Percentiles rank a stretch among this genome's conserved stretches.
Evolutionary conservation across 2,888 invertebrate genomes (phyloP).

Genomic region (Arge pagana): DNA sequence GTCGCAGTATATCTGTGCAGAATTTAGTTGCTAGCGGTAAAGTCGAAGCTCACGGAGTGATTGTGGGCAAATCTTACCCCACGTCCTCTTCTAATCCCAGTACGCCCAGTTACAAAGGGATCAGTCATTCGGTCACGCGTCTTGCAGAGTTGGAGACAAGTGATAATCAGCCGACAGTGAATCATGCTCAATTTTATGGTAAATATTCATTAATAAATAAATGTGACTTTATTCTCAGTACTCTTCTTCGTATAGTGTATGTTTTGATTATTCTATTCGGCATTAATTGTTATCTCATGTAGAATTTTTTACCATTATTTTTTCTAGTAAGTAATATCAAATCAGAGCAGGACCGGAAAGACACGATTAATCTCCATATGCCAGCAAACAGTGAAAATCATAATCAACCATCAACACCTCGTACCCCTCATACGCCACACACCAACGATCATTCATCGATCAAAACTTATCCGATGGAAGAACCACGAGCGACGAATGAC

Average conservation of each 20-base stretch:
- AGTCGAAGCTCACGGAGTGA: constrained; percentile 61
- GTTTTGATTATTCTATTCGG: not conserved
- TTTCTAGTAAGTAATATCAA: constrained; percentile 47
- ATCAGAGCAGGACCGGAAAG: constrained; percentile 47
- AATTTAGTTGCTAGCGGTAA: constrained; percentile 48
- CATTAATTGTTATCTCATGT: not conserved
- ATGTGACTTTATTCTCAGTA: not conserved
- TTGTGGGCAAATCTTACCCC: constrained; percentile 61
- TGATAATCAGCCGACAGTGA: constrained; percentile 41
- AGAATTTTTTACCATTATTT: not conserved
- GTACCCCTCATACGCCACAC: constrained; percentile 51
- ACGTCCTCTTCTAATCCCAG: constrained; percentile 46
- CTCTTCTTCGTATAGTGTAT: not conserved
- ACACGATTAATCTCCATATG: constrained; percentile 38
- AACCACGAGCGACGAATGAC: constrained; percentile 42
- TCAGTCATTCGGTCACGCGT: constrained; percentile 50
- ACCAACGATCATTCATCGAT: constrained; percentile 44
- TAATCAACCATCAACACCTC: constrained; percentile 49
- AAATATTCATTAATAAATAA: constrained; percentile 18
- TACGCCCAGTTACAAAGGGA: constrained; percentile 48
- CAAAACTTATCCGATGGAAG: constrained; percentile 48
- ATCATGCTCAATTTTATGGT: constrained; percentile 52
- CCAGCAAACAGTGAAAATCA: constrained; percentile 44
- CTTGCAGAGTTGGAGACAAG: constrained; percentile 49
- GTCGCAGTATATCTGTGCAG: constrained; percentile 47